Base-by-base conservation (phyloP, 2,888 invertebrate genomes). In the Eulithis testata region DNA sequence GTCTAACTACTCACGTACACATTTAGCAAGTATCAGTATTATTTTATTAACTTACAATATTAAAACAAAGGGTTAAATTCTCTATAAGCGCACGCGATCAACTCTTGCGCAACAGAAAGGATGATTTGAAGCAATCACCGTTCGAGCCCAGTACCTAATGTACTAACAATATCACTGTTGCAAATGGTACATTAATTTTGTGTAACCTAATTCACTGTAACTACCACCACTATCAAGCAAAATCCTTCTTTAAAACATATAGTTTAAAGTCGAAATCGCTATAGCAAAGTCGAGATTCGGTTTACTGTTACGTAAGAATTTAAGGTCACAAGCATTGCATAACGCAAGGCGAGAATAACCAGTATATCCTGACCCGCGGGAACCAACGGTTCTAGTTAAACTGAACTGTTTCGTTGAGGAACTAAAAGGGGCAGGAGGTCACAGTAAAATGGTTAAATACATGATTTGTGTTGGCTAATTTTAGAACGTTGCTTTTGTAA, bases 301-400 rank as follows among this genome's bases (percentile, higher is more conserved):
- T 82, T 81, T 73, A 76, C 76, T 76, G 79, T 90, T 91, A 91
- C 91, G 90, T 91, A 90, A 91, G 74, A 76, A 79, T 88, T 82
- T 91, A 91, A 91, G 90, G 91, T 91, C 90, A 87, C 70, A 73
- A 60, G 73, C 12, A 14, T 90, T 91, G 90, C 90, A 89, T 91
- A 90, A 90, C 82, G 71, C 64, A 75, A 80, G 77, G 78, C 74
- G 78, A 81, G 80, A 74, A 71, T 69, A 74, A 54, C 90, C 83
- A 87, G 74, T 73, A 51, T 81, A 77, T 49, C 14, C 66, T 78
- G 89, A 79, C 31, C 86, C 76, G 59, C 79, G 69, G 69, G 73
- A 75, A 73, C 77, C 73, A 68, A 78, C 77, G 73, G 64, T 67
- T 63, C 60, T 71, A 67, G 69, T 49, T 72, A 67, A 64, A 65